A percentile compares a stretch with the other conserved stretches of the same genome.
Evolutionary conservation across 2,888 invertebrate genomes (phyloP).

Genomic region (Beris morrisii): DNA sequence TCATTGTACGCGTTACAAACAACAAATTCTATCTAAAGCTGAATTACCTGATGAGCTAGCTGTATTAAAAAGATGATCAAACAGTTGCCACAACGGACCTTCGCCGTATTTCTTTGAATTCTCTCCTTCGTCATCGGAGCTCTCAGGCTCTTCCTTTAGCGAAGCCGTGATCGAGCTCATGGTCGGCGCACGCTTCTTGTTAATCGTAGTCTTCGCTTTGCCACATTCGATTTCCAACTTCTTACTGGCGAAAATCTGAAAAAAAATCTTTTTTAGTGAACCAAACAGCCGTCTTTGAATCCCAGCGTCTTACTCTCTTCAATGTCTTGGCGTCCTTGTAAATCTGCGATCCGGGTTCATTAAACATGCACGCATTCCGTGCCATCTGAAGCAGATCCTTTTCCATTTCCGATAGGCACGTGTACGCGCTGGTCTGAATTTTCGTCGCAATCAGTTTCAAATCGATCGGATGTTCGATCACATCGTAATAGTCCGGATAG

Average conservation of each 20-base stretch:
- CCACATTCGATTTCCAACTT: constrained; percentile 75
- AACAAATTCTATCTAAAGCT: neutral
- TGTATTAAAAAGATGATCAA: constrained; percentile 75
- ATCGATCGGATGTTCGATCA: constrained; percentile 94
- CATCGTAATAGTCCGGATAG: constrained; percentile 94
- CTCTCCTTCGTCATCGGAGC: constrained; percentile 66
- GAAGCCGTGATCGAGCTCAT: constrained; percentile 53
- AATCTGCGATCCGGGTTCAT: constrained; percentile 94
- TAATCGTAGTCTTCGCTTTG: constrained; percentile 63
- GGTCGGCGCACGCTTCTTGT: constrained; percentile 65
- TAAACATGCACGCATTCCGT: constrained; percentile 92
- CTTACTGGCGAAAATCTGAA: constrained; percentile 65
- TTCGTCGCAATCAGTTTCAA: constrained; percentile 89
- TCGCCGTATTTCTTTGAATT: constrained; percentile 62
- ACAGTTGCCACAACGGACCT: constrained; percentile 88
- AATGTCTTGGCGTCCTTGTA: constrained; percentile 92
- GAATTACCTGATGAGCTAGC: constrained; percentile 59
- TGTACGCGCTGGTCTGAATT: constrained; percentile 83
- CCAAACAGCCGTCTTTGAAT: neutral
- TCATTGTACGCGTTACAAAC: too few relatives aligned
- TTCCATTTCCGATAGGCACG: constrained; percentile 78
- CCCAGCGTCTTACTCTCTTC: constrained; percentile 66
- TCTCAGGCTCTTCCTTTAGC: constrained; percentile 64
- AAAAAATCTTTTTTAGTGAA: constrained; percentile 23
- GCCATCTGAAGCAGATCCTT: constrained; percentile 88